Evolutionary conservation across 1,140 invertebrate species (phyloP).

Genomic region (Drosophila grimshawi): DNA sequence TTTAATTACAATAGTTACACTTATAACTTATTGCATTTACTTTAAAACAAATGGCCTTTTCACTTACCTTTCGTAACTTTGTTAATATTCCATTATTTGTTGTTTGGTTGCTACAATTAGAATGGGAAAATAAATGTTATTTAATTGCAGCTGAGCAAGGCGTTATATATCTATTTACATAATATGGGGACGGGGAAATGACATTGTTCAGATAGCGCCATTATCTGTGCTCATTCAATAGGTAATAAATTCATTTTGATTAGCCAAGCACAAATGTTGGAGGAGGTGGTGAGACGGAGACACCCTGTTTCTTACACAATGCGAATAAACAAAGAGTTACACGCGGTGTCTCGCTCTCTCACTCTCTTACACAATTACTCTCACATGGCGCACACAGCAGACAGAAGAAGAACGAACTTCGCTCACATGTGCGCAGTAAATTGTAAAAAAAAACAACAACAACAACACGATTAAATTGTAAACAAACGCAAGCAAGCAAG

Average conservation of each 20-base stretch:
- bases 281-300: slow-evolving; percentile 18
- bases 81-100: slow-evolving; percentile 77
- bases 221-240: slow-evolving; percentile 35
- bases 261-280: slow-evolving; percentile 31
- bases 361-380: slow-evolving; percentile 26
- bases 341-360: slow-evolving; percentile 18
- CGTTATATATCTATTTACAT: background rate
- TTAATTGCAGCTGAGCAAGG: slow-evolving; percentile 33
- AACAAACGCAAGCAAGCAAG: slow-evolving; percentile 56
- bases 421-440: slow-evolving; percentile 77
- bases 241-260: slow-evolving; percentile 21
- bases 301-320: slow-evolving; percentile 73
- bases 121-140: slow-evolving; percentile 40
- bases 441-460: slow-evolving; percentile 58
- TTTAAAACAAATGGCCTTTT: background rate
- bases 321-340: slow-evolving; percentile 56
- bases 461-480: slow-evolving; percentile 68
- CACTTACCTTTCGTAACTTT: slow-evolving; percentile 69
- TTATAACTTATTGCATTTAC: background rate
- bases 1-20: background rate
- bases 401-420: slow-evolving; percentile 15
- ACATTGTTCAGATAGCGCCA: slow-evolving; percentile 19
- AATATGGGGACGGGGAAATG: background rate
- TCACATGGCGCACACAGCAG: slow-evolving; percentile 12
- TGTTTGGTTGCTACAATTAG: slow-evolving; percentile 66